Base-by-base conservation (phyloP, 1,140 invertebrate species). In the Calycopis cecrops region DNA sequence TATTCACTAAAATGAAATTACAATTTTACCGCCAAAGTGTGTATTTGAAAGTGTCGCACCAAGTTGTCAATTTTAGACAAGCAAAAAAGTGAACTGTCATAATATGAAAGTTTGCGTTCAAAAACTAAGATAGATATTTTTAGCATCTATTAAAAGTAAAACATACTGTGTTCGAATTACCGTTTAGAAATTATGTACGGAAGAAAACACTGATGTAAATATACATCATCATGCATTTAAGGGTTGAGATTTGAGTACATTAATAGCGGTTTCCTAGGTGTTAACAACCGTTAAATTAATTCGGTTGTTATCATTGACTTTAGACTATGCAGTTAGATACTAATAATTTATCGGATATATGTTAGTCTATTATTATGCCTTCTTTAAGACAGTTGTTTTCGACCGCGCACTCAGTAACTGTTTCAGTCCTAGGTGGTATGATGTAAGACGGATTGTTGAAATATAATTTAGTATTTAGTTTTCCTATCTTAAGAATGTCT, bases 1-100 rank as follows among this genome's bases (percentile, higher is more conserved):
- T 69, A 65, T 65, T 8, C 66, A 65, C 58, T 57, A 63, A 68
- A 69, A 60, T 64, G 21, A 69, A 61, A 64, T 69, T 62, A 48
- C 50, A 67, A 69, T 59, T 59, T 69, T 11, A 57, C 58, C 59
- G 59, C 55, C 35, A 65, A 69, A 69, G 34, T 63, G 59, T 49
- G 57, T 69, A 65, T 65, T 60, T 38, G 59, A 55, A 65, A 69
- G 28, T 56, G 58, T 40, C 4, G 62, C 65, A 57, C 65, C 65
- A 64, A 64, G 55, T 34, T 68, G 42, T 65, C 55, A 65, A 62
- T 60, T 65, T 60, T 16, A 52, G 55, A 68, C 40, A 65, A 51
- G 17, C 34, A 54, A 65, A 65, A 63, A 65, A 69, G 42, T 63
- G 48, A 62, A 68, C 57, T 68, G 60, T 16, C 59, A 65, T 57